Evolutionary conservation across 2,888 invertebrate genomes (phyloP), one percentile per base, ranked within the genome.

Genomic region (Lithophane socia): DNA sequence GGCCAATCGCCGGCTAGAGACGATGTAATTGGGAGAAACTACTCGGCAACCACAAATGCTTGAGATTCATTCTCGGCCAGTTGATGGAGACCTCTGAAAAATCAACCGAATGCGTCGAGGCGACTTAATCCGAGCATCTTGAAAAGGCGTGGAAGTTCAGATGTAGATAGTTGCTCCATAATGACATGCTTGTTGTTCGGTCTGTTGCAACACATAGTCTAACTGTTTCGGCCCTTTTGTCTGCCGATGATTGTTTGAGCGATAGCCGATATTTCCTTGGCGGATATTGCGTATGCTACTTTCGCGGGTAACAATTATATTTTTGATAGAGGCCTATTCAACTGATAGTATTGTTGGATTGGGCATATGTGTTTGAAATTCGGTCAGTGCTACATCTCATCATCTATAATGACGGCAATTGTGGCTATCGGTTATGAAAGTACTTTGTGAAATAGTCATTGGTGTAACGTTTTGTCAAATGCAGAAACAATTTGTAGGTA

Each of bases 1-100:
- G 91, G 93, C 95, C 95, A 96, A 95, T 96, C 94, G 94, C 92
- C 89, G 93, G 92, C 95, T 94, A 95, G 95, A 95, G 94, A 92
- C 95, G 93, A 90, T 94, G 95, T 96, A 96, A 96, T 96, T 96
- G 96, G 96, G 95, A 95, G 96, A 96, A 96, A 96, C 95, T 95
- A 93, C 93, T 92, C 93, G 91, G 92, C 94, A 94, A 94, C 95
- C 94, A 93, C 94, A 94, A 95, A 95, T 94, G 94, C 94, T 94
- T 92, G 94, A 94, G 94, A 94, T 95, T 94, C 90, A 87, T 92
- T 89, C 87, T 84, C 88, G 92, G 84, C 95, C 94, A 94, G 90
- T 90, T 79, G 84, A 87, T 75, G 79, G 80, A 90, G 95, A 94
- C 88, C 94, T 90, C 87, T 93, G 88, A 89, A 92, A 93, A 91